Conservation (phyloP, 1,140 invertebrate genomes). For the Branchinecta lindahli region DNA sequence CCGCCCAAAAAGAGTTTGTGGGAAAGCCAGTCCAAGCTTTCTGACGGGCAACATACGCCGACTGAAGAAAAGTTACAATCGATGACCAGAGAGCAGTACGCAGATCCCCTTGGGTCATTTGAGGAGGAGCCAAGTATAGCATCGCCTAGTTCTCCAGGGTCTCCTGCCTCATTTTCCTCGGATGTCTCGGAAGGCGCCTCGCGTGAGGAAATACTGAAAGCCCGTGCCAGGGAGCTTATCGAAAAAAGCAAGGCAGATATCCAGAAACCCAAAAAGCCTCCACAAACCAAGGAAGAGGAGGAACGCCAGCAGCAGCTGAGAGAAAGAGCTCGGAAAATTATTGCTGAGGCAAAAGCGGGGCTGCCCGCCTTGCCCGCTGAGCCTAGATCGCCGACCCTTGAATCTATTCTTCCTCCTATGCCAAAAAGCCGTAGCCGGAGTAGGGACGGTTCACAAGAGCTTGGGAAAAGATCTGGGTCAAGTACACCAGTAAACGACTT, state of each 20-base stretch:
- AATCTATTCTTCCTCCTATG: background rate
- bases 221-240: conserved; percentile 12
- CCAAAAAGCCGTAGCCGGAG: background rate
- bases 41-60: background rate
- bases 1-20: too few species aligned
- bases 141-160: conserved; percentile 23
- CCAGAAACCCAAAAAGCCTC: background rate
- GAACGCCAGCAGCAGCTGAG: conserved; percentile 66
- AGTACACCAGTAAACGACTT: background rate
- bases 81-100: conserved; percentile 70
- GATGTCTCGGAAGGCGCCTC: background rate
- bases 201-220: conserved; percentile 16
- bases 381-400: background rate
- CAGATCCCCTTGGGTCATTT: conserved; percentile 79
- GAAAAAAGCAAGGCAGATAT: background rate
- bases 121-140: conserved; percentile 54
- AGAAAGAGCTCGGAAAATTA: conserved; percentile 70
- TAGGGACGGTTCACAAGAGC: background rate
- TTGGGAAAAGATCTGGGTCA: background rate
- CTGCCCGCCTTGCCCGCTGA: conserved; percentile 27
- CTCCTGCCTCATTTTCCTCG: background rate
- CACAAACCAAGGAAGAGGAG: conserved; percentile 43
- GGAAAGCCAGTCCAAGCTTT: background rate
- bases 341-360: conserved; percentile 66
- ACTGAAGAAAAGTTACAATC: conserved; percentile 29